phyloP scores from a whole-genome alignment of 2,113 vertebrate genomes.

The Callocephalon fimbriatum region DNA sequence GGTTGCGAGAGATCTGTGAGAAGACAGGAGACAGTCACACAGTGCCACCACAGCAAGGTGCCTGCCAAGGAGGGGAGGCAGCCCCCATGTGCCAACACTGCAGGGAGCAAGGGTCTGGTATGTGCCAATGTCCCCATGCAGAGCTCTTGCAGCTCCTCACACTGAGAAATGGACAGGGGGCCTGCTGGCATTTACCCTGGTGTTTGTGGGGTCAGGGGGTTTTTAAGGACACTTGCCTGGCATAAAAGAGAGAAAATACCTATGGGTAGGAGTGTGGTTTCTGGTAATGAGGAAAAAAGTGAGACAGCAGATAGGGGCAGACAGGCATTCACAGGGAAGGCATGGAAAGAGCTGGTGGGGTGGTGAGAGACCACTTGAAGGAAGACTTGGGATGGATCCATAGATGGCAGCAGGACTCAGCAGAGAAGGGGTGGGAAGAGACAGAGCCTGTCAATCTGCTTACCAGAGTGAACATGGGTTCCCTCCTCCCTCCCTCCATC shows the following conservation, averaged over 20 bases:
- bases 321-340: background rate
- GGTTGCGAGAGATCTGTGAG: conserved; percentile 88
- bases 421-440: background rate
- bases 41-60: background rate
- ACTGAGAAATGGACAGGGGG: background rate
- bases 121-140: accelerated
- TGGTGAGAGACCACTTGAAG: background rate
- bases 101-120: background rate
- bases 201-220: background rate
- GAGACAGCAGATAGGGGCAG: background rate
- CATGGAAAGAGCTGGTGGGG: background rate
- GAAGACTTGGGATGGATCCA: background rate
- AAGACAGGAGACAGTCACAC: background rate
- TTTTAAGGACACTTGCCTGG: background rate
- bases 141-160: background rate
- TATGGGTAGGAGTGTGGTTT: background rate
- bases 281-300: background rate
- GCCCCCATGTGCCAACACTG: background rate
- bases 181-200: background rate
- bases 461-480: background rate
- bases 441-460: background rate
- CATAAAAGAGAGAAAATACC: background rate
- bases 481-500: background rate
- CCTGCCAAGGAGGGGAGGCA: background rate
- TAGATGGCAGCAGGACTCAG: background rate